Base-by-base conservation (phyloP, 1,140 invertebrate species). In the Magallana gigas region DNA sequence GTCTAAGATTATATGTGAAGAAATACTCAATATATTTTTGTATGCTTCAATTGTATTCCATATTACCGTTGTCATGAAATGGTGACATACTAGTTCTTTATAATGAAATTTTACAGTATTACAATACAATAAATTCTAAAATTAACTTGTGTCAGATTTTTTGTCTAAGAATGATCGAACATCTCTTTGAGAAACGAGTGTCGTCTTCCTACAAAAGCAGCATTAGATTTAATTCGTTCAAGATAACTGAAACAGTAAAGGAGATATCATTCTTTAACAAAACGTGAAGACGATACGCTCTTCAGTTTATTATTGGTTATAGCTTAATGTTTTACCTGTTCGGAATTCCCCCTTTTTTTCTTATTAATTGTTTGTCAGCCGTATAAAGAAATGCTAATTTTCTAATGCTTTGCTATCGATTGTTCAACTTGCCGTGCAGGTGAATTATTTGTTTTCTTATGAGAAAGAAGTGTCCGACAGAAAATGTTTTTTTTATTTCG, bases 1-100 rank as follows among this genome's bases (percentile, higher is more conserved):
- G 68, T 76, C 68, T 76, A 29, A 76, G 23, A 76, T 29, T 29
- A 76, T 36, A 76, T 76, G 23, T 36, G 8, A 48, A 76, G 36
- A 76, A 76, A 76, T 76, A 76, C 68, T 76, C 68, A 76, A 76
- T n/a, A n/a, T n/a, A 29, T 29, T 36, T 71, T 76, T 76, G 68
- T 76, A 76, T 76, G 68, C 68, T 76, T 76, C 68, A 48, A 48
- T 76, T 76, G 23, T 29, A 29, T 29, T 3, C 23, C 36, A 11
- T 76, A 29, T 76, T 16, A 16, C 60, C 18, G 68, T 18, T 76
- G 68, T 29, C 23, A 36, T 76, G 68, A 76, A 29, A 48, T 48
- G 36, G 2, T 48, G 36, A 48, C 36, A 48, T 48, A 5, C 36
- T 48, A 48, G 36, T 48, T 48, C 36, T 48, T 2, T 48, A 48